Percentiles rank a stretch among this genome's conserved stretches.
Evolutionary conservation across 2,113 vertebrate species (phyloP).

Genomic region (Psammodynastes pulverulentus): DNA sequence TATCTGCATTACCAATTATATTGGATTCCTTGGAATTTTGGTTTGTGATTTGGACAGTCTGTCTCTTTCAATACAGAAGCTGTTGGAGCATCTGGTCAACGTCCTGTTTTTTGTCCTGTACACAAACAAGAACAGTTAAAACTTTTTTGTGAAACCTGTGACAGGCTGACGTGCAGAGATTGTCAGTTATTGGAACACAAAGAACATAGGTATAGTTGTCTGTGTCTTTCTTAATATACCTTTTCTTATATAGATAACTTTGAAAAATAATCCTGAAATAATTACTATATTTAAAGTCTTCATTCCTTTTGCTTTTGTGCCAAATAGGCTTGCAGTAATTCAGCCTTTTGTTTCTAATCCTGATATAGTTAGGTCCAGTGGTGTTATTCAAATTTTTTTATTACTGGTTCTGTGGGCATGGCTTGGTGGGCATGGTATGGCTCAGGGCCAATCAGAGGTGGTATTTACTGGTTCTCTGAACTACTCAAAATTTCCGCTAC

Average conservation of each 20-base stretch:
- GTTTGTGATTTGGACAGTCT: slow-evolving; percentile 13
- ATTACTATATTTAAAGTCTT: not conserved
- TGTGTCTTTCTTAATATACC: slow-evolving; percentile 21
- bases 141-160: slow-evolving; percentile 98
- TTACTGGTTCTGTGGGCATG: no score
- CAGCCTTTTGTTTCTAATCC: not conserved
- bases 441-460: no score
- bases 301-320: not conserved
- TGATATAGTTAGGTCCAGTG: not conserved
- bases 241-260: slow-evolving; percentile 23
- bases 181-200: slow-evolving; percentile 98
- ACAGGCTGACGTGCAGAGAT: slow-evolving; percentile 96
- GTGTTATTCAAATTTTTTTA: no score
- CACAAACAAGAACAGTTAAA: slow-evolving; percentile 98
- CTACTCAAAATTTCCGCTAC: no score
- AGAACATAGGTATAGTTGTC: slow-evolving; percentile 88
- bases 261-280: not conserved
- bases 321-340: not conserved
- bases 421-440: no score
- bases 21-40: not conserved
- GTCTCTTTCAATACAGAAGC: slow-evolving; percentile 80
- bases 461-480: no score
- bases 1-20: not conserved
- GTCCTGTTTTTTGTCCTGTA: slow-evolving; percentile 94
- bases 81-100: slow-evolving; percentile 86